Conservation (phyloP, 2,888 invertebrate species). For the Mythimna pallens region DNA sequence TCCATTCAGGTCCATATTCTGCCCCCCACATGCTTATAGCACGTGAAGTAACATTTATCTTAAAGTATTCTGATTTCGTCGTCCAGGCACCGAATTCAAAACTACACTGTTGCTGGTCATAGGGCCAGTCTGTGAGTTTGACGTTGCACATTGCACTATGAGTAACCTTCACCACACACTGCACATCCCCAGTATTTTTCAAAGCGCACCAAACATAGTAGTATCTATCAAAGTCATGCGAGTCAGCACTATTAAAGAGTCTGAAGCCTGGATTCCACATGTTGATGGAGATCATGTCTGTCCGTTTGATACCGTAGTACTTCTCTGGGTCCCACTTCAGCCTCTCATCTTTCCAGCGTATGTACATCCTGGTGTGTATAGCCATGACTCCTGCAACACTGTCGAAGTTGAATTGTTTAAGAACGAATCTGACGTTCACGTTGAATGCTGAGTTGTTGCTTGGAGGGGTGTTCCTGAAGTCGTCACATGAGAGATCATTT, state of each 20-base stretch:
- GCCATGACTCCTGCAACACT: slow-evolving; percentile 64
- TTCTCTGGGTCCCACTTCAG: slow-evolving; percentile 71
- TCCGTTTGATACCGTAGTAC: slow-evolving; percentile 63
- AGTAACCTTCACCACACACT: slow-evolving; percentile 39
- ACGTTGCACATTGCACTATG: slow-evolving; percentile 59
- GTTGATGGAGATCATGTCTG: background rate
- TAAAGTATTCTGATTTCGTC: slow-evolving; percentile 33
- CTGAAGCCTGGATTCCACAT: slow-evolving; percentile 69
- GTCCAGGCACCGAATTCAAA: slow-evolving; percentile 56
- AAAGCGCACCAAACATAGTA: slow-evolving; percentile 57
- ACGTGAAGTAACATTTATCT: slow-evolving; percentile 48
- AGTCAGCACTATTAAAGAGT: slow-evolving; percentile 61
- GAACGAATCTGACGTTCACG: slow-evolving; percentile 56
- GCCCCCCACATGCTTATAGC: slow-evolving; percentile 61
- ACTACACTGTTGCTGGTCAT: slow-evolving; percentile 70
- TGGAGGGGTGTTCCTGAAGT: background rate
- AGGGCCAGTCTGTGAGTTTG: slow-evolving; percentile 73
- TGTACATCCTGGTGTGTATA: slow-evolving; percentile 53
- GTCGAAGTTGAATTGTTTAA: slow-evolving; percentile 70
- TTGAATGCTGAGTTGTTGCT: slow-evolving; percentile 25
- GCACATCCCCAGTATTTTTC: slow-evolving; percentile 55
- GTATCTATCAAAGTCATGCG: slow-evolving; percentile 29
- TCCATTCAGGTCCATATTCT: slow-evolving; percentile 73
- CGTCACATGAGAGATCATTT: slow-evolving; percentile 26
- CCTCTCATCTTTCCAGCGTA: slow-evolving; percentile 69